Evolutionary conservation across 2,113 vertebrate species (phyloP).

Genomic region (Cephalopterus ornatus): DNA sequence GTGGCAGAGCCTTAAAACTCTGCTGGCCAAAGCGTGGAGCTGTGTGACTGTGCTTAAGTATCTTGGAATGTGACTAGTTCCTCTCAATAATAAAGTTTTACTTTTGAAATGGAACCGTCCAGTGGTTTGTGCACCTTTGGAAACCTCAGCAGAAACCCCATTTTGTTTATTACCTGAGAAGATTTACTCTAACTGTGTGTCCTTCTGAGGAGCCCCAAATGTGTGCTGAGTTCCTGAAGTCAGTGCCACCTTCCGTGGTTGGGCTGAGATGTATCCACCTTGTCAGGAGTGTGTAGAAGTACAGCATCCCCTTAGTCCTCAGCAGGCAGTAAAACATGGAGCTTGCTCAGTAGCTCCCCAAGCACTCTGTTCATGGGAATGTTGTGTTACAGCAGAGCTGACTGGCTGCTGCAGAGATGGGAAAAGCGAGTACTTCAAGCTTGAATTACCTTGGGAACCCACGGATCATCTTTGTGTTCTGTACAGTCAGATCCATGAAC

Average conservation of each 20-base stretch:
- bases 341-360: neutral
- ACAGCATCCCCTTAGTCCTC: neutral
- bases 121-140: neutral
- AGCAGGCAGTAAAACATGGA: neutral
- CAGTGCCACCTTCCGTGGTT: neutral
- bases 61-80: neutral
- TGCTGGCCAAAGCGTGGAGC: neutral
- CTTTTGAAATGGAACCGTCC: neutral
- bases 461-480: neutral
- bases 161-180: neutral
- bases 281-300: neutral
- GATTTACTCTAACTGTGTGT: neutral
- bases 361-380: neutral
- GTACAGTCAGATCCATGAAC: neutral
- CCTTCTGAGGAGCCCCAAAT: neutral
- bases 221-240: neutral
- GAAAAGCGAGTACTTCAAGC: neutral
- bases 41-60: neutral
- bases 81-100: neutral
- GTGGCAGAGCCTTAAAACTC: neutral
- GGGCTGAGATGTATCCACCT: neutral
- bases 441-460: conserved; percentile 11
- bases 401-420: neutral
- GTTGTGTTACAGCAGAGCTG: neutral
- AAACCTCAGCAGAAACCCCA: neutral